Evolutionary conservation across 2,797 vertebrate genomes (phyloP).

Genomic region (Enteromius viviparus): DNA sequence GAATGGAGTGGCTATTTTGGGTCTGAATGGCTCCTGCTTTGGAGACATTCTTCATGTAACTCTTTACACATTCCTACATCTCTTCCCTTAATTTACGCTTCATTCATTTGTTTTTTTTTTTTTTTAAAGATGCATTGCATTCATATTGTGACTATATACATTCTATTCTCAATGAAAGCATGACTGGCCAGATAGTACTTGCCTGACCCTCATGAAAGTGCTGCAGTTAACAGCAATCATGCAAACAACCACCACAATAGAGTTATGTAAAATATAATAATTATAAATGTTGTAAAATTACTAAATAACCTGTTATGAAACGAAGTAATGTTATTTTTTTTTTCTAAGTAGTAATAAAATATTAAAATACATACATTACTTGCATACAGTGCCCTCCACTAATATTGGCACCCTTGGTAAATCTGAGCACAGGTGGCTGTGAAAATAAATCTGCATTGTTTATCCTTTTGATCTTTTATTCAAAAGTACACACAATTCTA

Average conservation of each 20-base stretch:
- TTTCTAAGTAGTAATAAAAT: no score
- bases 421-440: no score
- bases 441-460: no score
- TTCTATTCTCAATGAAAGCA: background rate
- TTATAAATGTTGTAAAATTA: background rate
- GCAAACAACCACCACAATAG: background rate
- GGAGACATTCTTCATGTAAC: constrained; percentile 29
- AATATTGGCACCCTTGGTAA: no score
- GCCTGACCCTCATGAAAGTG: background rate
- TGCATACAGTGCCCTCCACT: no score
- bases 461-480: no score
- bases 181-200: background rate
- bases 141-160: background rate
- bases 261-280: background rate
- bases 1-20: constrained; percentile 78
- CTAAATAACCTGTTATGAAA: no score
- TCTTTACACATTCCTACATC: background rate
- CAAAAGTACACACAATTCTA: no score
- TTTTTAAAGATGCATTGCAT: background rate
- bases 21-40: constrained; percentile 66
- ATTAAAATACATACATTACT: no score
- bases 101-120: background rate
- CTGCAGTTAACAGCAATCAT: background rate
- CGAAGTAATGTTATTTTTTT: no score
- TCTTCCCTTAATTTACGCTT: background rate